Percentiles rank a stretch among this genome's conserved stretches.
These are phyloP conservation scores for Staurois parvus DNA, from an alignment of 2,797 vertebrate genomes.

Conservation along the genomic window DNA sequence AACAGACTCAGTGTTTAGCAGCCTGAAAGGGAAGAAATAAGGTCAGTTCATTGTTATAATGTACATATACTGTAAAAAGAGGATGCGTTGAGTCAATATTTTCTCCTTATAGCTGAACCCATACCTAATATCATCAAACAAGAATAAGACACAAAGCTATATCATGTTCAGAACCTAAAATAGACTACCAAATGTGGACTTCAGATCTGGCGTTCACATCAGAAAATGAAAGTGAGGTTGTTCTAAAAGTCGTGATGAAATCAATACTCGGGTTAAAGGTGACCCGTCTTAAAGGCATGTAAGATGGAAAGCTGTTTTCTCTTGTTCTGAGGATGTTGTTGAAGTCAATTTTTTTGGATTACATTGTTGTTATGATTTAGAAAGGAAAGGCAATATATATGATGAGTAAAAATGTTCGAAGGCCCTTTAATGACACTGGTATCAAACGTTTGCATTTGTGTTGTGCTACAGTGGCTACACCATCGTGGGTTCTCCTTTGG, in stretches of 20 bases:
- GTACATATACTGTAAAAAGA: too few relatives aligned
- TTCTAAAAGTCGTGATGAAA: neutral
- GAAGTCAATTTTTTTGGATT: neutral
- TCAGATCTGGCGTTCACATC: neutral
- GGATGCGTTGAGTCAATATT: too few relatives aligned
- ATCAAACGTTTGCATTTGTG: neutral
- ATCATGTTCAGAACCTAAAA: neutral
- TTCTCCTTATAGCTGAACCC: too few relatives aligned
- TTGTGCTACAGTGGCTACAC: neutral
- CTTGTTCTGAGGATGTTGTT: neutral
- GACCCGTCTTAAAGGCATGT: neutral
- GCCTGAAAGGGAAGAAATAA: too few relatives aligned
- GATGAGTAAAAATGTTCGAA: neutral
- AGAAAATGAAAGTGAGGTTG: neutral
- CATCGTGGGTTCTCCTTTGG: neutral
- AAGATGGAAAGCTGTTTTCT: constrained; percentile 2
- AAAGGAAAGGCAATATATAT: neutral
- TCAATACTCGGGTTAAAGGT: constrained; percentile 1
- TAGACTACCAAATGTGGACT: neutral
- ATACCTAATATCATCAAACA: too few relatives aligned
- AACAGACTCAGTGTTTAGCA: too few relatives aligned
- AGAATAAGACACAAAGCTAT: neutral
- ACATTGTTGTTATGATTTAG: constrained; percentile 8
- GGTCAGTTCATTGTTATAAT: too few relatives aligned
- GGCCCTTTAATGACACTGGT: neutral